Conservation (phyloP, 2,888 invertebrate genomes). For the Euzophera pinguis region DNA sequence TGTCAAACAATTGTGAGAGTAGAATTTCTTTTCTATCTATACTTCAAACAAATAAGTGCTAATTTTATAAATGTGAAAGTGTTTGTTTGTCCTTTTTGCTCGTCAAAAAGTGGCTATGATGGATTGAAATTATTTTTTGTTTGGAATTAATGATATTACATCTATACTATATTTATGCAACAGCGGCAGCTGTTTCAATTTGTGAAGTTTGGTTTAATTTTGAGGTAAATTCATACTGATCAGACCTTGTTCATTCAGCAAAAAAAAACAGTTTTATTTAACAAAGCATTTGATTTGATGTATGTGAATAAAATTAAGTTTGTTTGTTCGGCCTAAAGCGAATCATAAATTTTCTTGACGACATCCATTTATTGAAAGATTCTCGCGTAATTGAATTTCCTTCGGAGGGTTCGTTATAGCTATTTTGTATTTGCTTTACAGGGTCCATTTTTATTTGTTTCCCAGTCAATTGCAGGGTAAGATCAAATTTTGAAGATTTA, state of each 20-base stretch:
- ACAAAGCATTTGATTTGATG: background rate
- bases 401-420: conserved; percentile 18
- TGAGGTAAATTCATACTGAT: no score
- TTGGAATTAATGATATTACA: no score
- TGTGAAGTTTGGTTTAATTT: no score
- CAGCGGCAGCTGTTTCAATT: no score
- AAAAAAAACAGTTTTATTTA: background rate
- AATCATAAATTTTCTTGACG: conserved; percentile 22
- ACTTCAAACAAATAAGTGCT: no score
- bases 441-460: background rate
- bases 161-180: no score
- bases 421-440: background rate
- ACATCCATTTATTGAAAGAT: conserved; percentile 24
- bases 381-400: conserved; percentile 26
- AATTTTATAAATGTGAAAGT: background rate
- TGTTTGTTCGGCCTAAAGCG: conserved; percentile 12
- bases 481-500: no score
- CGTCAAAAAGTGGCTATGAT: no score
- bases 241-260: background rate
- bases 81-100: no score
- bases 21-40: background rate
- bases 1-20: background rate
- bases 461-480: no score
- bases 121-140: no score
- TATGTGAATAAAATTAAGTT: conserved; percentile 6